Evolutionary conservation across 2,113 vertebrate genomes (phyloP).

Genomic region (Numida meleagris): DNA sequence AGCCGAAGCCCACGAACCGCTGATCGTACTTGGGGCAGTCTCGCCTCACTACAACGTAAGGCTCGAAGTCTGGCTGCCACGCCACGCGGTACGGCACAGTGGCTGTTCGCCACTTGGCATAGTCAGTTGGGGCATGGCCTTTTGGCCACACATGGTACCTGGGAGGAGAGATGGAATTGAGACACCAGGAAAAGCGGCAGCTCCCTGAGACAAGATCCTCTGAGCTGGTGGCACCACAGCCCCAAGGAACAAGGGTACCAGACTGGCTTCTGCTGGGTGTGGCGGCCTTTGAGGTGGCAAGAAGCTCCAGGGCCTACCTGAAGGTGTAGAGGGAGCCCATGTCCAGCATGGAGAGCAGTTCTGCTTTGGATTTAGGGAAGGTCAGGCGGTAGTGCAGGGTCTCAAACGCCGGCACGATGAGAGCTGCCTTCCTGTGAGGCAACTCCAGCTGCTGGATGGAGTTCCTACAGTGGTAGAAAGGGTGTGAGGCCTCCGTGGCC

Average conservation of each 20-base stretch:
- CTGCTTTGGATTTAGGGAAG: slow-evolving; percentile 95
- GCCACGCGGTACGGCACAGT: slow-evolving; percentile 88
- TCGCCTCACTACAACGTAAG: slow-evolving; percentile 91
- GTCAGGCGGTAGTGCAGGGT: slow-evolving; percentile 91
- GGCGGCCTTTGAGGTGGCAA: fast-evolving
- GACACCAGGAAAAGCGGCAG: background rate
- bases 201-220: background rate
- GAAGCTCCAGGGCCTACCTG: slow-evolving; percentile 79
- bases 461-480: slow-evolving; percentile 72
- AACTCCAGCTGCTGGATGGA: slow-evolving; percentile 89
- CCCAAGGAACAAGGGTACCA: background rate
- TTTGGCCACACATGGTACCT: slow-evolving; percentile 95
- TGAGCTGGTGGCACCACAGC: background rate
- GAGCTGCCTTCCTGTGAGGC: slow-evolving; percentile 87
- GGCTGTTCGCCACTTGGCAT: slow-evolving; percentile 92
- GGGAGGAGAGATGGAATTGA: background rate
- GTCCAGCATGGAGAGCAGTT: slow-evolving; percentile 95
- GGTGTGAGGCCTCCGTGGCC: background rate
- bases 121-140: slow-evolving; percentile 92
- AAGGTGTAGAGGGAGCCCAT: slow-evolving; percentile 93
- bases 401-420: slow-evolving; percentile 95
- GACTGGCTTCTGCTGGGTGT: background rate
- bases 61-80: slow-evolving; percentile 94
- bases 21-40: slow-evolving; percentile 94
- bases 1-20: slow-evolving; percentile 95